Conservation (phyloP, 1,140 invertebrate genomes). For the Drosophila sp. region DNA sequence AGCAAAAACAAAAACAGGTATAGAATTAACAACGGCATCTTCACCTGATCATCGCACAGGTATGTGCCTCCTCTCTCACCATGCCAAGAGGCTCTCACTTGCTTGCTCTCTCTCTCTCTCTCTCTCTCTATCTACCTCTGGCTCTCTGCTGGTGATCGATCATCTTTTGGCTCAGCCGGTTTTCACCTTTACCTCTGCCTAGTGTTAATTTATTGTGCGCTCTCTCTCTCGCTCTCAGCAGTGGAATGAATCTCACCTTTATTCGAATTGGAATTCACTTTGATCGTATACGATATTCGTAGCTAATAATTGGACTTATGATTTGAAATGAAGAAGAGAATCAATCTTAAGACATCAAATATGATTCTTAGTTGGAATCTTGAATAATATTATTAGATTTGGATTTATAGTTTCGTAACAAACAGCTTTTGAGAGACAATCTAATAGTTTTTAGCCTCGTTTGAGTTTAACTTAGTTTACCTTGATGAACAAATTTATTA, state of each 20-base stretch:
- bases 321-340: conserved; percentile 3
- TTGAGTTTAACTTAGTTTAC: too few relatives aligned
- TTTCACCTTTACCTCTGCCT: conserved; percentile 45
- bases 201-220: conserved; percentile 58
- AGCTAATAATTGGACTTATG: not conserved
- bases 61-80: conserved; percentile 36
- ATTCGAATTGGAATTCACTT: conserved; percentile 65
- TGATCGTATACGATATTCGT: conserved; percentile 71
- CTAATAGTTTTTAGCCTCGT: not conserved
- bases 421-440: conserved; percentile 39
- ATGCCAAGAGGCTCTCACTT: conserved; percentile 1
- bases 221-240: conserved; percentile 47
- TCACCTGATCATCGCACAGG: conserved; percentile 52
- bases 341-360: conserved; percentile 30
- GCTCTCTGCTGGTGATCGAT: conserved; percentile 62
- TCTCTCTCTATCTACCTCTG: conserved; percentile 15
- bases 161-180: conserved; percentile 72
- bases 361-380: conserved; percentile 24
- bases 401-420: conserved; percentile 11
- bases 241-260: conserved; percentile 73
- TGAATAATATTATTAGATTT: not conserved
- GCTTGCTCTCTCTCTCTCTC: conserved; percentile 13
- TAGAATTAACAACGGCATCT: conserved; percentile 22
- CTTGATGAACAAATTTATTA: too few relatives aligned
- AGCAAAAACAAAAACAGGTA: conserved; percentile 10